phyloP scores from a whole-genome alignment of 2,888 invertebrate genomes.

The Plagodis pulveraria region DNA sequence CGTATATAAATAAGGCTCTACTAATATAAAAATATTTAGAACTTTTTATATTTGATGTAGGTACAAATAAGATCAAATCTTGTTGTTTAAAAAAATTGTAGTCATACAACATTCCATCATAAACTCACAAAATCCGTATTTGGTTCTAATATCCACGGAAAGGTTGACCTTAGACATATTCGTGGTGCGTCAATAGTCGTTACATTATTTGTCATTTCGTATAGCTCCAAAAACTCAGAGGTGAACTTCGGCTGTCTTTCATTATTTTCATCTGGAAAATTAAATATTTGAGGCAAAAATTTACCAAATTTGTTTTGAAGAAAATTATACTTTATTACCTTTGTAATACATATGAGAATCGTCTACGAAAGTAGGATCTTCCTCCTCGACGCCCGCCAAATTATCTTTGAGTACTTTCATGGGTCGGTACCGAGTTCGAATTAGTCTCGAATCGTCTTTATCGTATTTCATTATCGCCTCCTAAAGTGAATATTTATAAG shows the following conservation, averaged over 20 bases:
- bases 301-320: slow-evolving; percentile 15
- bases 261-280: slow-evolving; percentile 66
- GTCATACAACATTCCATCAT: background rate
- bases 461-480: slow-evolving; percentile 71
- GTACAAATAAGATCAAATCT: too few relatives aligned
- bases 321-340: slow-evolving; percentile 53
- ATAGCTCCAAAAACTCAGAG: slow-evolving; percentile 67
- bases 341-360: slow-evolving; percentile 77
- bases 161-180: slow-evolving; percentile 62
- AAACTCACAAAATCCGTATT: background rate
- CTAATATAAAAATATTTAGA: too few relatives aligned
- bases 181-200: slow-evolving; percentile 70
- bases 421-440: slow-evolving; percentile 76
- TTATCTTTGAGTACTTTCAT: slow-evolving; percentile 78
- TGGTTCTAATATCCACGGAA: background rate
- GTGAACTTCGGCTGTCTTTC: slow-evolving; percentile 71
- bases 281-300: slow-evolving; percentile 34
- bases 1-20: too few relatives aligned
- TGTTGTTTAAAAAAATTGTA: background rate
- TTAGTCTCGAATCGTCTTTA: slow-evolving; percentile 70
- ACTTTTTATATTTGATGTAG: background rate
- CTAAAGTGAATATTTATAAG: slow-evolving; percentile 52
- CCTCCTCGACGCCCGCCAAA: slow-evolving; percentile 68
- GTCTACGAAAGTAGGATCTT: slow-evolving; percentile 74
- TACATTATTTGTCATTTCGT: slow-evolving; percentile 68